phyloP scores from a whole-genome alignment of 2,888 invertebrate genomes.

The Xestoiulus laeticollis region DNA sequence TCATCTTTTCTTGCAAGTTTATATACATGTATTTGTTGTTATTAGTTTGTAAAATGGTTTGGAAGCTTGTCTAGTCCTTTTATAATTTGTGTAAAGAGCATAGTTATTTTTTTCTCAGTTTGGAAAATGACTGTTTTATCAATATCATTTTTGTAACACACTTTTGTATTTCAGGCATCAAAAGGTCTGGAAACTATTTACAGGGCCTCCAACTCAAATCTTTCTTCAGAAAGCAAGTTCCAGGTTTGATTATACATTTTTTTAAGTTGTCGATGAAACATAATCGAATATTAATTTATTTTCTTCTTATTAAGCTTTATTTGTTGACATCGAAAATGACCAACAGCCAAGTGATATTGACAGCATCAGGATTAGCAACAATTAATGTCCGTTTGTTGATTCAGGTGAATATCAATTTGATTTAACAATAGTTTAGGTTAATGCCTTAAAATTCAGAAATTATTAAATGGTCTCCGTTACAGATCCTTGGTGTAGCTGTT shows the following conservation, averaged over 20 bases:
- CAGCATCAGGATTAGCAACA: neutral
- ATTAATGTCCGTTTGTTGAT: neutral
- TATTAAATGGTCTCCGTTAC: neutral
- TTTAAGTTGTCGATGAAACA: neutral
- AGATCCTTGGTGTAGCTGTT: neutral
- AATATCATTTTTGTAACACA: too few relatives aligned
- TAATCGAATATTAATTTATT: neutral
- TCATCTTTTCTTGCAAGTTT: neutral
- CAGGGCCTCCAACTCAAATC: neutral
- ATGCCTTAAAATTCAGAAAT: too few relatives aligned
- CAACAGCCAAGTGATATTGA: neutral
- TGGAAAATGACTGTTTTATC: too few relatives aligned
- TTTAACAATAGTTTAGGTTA: neutral
- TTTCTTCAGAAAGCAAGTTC: constrained; percentile 19
- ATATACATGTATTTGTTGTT: too few relatives aligned
- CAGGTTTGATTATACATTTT: too few relatives aligned
- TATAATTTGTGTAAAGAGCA: too few relatives aligned
- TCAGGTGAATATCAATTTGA: neutral
- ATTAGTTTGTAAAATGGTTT: too few relatives aligned
- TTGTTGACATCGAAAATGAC: constrained; percentile 43
- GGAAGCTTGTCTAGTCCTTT: too few relatives aligned
- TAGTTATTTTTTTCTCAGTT: too few relatives aligned
- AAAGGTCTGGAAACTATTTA: neutral
- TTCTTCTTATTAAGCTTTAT: neutral
- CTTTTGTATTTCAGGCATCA: constrained; percentile 20